phyloP scores from a whole-genome alignment of 2,797 vertebrate species.

The Hypotaenidia okinawae region DNA sequence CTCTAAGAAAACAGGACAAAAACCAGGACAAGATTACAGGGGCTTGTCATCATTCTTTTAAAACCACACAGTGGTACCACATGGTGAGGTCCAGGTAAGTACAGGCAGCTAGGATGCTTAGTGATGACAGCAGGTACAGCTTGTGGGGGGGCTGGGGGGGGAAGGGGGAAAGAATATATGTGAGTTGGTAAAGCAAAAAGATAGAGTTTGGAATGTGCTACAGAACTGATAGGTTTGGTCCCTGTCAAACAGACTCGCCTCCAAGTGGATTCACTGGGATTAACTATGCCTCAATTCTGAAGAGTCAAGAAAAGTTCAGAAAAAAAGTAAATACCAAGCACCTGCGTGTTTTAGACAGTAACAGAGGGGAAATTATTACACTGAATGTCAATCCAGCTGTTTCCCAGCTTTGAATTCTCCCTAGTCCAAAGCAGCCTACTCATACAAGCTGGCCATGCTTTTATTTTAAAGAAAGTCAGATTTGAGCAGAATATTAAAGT shows the following conservation, averaged over 20 bases:
- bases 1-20: not conserved
- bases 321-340: not conserved
- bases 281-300: not conserved
- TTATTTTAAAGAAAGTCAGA: not conserved
- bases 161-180: too few relatives aligned
- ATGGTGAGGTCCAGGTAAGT: not conserved
- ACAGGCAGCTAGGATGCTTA: not conserved
- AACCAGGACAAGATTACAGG: not conserved
- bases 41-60: not conserved
- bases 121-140: not conserved
- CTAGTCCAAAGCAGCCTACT: not conserved
- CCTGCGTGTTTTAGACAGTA: not conserved
- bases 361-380: not conserved
- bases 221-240: not conserved
- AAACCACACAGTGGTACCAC: not conserved
- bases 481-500: not conserved
- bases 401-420: not conserved
- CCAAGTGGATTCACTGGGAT: not conserved
- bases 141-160: too few relatives aligned
- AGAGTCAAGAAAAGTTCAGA: not conserved
- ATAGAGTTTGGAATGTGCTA: not conserved
- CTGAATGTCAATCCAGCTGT: not conserved
- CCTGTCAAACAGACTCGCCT: rapidly evolving
- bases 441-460: not conserved
- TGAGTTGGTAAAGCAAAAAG: not conserved